Evolutionary conservation across 1,140 invertebrate species (phyloP).

Genomic region (Listronotus oregonensis): DNA sequence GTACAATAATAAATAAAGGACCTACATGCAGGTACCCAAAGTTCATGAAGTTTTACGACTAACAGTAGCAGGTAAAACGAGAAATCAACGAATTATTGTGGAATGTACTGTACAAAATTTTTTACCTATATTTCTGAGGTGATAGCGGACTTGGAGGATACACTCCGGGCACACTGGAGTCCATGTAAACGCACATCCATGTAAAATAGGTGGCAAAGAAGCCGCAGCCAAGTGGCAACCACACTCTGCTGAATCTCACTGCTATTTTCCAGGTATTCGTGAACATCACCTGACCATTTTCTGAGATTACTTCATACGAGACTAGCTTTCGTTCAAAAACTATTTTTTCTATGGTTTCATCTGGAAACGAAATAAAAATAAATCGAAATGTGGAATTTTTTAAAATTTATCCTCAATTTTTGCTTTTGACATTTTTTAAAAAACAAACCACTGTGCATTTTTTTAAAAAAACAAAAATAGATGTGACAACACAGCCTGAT

Average conservation of each 20-base stretch:
- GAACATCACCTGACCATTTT: constrained; percentile 48
- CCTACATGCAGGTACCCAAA: too few species aligned
- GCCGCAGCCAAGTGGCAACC: constrained; percentile 52
- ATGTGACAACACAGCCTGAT: not conserved
- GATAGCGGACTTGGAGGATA: constrained; percentile 59
- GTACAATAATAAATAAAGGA: too few species aligned
- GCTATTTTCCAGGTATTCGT: constrained; percentile 43
- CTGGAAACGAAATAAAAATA: constrained; percentile 39
- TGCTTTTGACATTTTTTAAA: not conserved
- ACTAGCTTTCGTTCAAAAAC: constrained; percentile 46
- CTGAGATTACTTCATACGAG: constrained; percentile 40
- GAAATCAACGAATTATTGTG: too few species aligned
- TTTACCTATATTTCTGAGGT: constrained; percentile 52
- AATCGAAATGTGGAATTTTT: not conserved
- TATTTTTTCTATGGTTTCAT: constrained; percentile 35
- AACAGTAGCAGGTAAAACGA: too few species aligned
- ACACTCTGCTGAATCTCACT: constrained; percentile 45
- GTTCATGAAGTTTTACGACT: too few species aligned
- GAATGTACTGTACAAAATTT: too few species aligned
- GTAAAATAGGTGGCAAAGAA: constrained; percentile 53
- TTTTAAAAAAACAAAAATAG: constrained; percentile 5
- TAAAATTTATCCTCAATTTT: not conserved
- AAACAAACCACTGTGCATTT: not conserved
- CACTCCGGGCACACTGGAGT: constrained; percentile 58
- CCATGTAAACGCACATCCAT: constrained; percentile 59